Base-by-base conservation (phyloP, 2,888 invertebrate genomes). In the Cactoblastis cactorum region DNA sequence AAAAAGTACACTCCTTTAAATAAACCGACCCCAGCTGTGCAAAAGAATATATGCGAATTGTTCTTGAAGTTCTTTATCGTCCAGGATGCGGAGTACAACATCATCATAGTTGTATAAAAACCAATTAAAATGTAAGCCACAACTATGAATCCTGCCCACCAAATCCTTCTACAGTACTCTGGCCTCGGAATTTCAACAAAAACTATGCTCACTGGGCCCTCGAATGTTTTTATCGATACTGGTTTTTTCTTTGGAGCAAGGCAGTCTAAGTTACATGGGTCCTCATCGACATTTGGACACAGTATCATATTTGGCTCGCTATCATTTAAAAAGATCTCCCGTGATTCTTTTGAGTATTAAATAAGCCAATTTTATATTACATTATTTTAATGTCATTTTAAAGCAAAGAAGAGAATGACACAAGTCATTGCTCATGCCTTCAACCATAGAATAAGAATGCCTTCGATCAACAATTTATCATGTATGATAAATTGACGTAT, bases 191-290 rank as follows among this genome's bases (percentile, higher is more conserved):
- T 65, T 12, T 83, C 77, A 1, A 83, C 66, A n/a, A 83, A 55
- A 35, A 80, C 55, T 45, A 83, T 78, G 59, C 74, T 82, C 12
- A 83, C 80, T 0, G 80, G 80, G 3, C 83, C 83, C 2, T 76
- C 63, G 38, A 78, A 82, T 53, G 80, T 79, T 17, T 56, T 54
- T 0, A n/a, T n/a, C n/a, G n/a, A n/a, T n/a, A 59, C 54, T 0
- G 51, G 62, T 15, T 54, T 49, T 1, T 61, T 56, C 6, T 60
- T 51, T n/a, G n/a, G n/a, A n/a, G n/a, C n/a, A 34, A 65, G 50
- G 46, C 80, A 80, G 61, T 80, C 74, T 17, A 77, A 59, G 19
- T 75, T 67, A 58, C 79, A 80, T 11, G 52, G 53, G 18, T 53
- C 59, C 8, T 59, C 61, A 1, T 54, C 39, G 12, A 12, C 15